A percentile compares a stretch with the other conserved stretches of the same genome.
Conservation (phyloP, 2,113 vertebrate genomes). For the Eleginops maclovinus region DNA sequence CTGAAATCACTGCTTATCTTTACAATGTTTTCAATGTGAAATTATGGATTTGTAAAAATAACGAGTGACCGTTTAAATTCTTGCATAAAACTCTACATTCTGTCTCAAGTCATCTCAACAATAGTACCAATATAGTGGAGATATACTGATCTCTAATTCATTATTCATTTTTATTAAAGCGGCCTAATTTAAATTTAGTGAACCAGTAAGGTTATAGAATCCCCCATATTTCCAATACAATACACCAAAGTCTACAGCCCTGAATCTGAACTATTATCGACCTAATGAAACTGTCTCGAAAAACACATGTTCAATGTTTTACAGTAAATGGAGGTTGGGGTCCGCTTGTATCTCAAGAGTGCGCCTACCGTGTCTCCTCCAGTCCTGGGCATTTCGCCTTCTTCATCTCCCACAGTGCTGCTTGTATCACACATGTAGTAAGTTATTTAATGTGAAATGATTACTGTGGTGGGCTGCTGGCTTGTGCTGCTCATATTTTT, state of each 20-base stretch:
- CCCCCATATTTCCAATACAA: not conserved
- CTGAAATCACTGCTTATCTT: no score
- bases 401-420: constrained; percentile 58
- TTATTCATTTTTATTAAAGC: not conserved
- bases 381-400: constrained; percentile 52
- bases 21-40: no score
- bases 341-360: constrained; percentile 74
- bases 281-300: not conserved
- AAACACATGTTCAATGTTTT: constrained; percentile 8
- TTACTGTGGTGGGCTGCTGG: not conserved
- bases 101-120: not conserved
- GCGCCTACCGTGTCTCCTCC: constrained; percentile 61
- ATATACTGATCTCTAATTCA: not conserved
- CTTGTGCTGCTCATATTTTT: not conserved
- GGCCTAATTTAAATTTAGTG: not conserved
- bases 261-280: not conserved
- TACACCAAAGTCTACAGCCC: no score
- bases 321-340: constrained; percentile 71
- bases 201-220: not conserved
- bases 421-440: constrained; percentile 73
- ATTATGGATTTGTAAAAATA: no score
- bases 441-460: constrained; percentile 26
- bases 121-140: no score
- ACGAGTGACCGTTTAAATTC: no score
- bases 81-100: no score